Base-by-base conservation (phyloP, 1,140 invertebrate genomes). In the Thaumatotibia leucotreta region DNA sequence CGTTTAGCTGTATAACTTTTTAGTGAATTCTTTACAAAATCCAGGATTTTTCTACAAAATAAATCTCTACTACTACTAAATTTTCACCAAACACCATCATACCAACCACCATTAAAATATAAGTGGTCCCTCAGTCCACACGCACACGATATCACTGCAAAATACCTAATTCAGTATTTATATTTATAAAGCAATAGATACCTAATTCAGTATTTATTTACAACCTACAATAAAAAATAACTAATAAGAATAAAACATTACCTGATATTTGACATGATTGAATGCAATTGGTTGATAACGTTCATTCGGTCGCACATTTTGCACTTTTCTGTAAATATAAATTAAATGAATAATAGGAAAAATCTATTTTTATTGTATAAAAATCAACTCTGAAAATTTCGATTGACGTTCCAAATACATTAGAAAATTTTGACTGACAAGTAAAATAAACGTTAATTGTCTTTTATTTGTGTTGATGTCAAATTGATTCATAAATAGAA, bases 241-340 rank as follows among this genome's bases (percentile, higher is more conserved):
- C n/a, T 8, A 52, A 54, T 39, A 27, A 50, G 24, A 31, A n/a
- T n/a, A n/a, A 64, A 29, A 79, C 81, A 83, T 75, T n/a, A 89
- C 86, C 74, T 70, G 61, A 89, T 86, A 29, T 80, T 71, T 20
- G 84, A 83, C 74, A 84, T 84, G 5, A 89, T 79, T 31, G 74
- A 69, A 72, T 86, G 82, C 63, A 89, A 64, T 76, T 81, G 77
- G 20, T 66, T 71, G n/a, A 87, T 87, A 39, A 86, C 68, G 23
- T 69, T 72, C 77, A 86, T 79, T 24, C 86, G 72, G 63, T 86
- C 75, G 70, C 86, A 89, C 86, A 89, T 88, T 76, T 74, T 83
- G 11, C 52, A 27, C 49, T 17, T 32, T 52, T 35, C 17, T 31
- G 29, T 11, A 65, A 29, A 23, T 23, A 6, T 32, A 33, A 45